Conservation (phyloP, 92 coral and sea anemone genomes). For the Phymanthus crucifer region DNA sequence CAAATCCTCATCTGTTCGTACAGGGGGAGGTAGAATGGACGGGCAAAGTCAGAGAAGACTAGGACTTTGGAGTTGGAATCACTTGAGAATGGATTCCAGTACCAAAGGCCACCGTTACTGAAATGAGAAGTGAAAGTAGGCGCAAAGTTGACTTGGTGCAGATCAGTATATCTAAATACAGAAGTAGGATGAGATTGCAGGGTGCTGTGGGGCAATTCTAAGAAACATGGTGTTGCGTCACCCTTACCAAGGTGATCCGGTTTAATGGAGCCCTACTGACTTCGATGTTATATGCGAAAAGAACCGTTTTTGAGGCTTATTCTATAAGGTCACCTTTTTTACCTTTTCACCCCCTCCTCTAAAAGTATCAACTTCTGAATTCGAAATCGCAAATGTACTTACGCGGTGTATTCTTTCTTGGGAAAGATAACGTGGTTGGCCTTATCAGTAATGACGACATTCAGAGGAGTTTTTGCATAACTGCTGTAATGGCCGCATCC, state of each 20-base stretch:
- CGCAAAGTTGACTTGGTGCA: too few species aligned
- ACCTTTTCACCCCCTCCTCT: too few species aligned
- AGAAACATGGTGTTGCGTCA: too few species aligned
- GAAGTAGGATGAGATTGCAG: too few species aligned
- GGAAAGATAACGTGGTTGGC: conserved; percentile 61
- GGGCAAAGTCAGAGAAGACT: conserved; percentile 13
- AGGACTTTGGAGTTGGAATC: not conserved
- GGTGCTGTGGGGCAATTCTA: too few species aligned
- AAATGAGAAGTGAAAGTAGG: not conserved
- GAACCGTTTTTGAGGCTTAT: too few species aligned
- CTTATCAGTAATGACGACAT: conserved; percentile 59
- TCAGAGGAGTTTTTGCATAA: conserved; percentile 45
- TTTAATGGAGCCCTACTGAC: too few species aligned
- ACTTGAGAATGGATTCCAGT: conserved; percentile 16
- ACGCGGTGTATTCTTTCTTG: conserved; percentile 37
- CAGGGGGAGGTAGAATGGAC: conserved; percentile 11
- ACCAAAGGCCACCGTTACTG: conserved; percentile 9
- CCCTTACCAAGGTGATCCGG: too few species aligned
- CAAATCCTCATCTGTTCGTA: conserved; percentile 19
- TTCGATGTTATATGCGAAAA: too few species aligned
- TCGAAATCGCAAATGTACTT: not conserved
- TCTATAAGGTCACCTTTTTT: too few species aligned
- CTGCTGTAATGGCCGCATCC: conserved; percentile 52
- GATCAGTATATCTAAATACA: too few species aligned
- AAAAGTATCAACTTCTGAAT: too few species aligned